phyloP scores from a whole-genome alignment of 2,888 invertebrate species.

The Pyrochroa serraticornis region DNA sequence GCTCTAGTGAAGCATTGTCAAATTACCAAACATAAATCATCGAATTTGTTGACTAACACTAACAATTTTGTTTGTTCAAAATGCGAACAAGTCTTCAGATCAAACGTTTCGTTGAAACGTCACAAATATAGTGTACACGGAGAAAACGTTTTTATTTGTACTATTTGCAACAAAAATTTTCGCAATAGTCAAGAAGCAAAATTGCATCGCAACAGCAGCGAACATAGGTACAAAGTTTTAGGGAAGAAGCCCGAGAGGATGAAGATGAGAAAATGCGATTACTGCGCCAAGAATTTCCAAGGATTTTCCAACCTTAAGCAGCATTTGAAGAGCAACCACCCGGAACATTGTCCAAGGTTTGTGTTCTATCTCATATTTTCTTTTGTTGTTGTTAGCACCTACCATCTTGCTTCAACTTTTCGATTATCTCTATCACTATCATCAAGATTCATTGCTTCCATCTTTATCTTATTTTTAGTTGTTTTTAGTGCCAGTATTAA shows the following conservation, averaged over 20 bases:
- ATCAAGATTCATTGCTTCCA: too few relatives aligned
- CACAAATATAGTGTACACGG: slow-evolving; percentile 70
- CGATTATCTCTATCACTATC: too few relatives aligned
- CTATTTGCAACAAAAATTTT: slow-evolving; percentile 71
- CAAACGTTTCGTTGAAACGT: slow-evolving; percentile 70
- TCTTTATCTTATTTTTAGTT: too few relatives aligned
- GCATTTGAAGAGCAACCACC: slow-evolving; percentile 68
- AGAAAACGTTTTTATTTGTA: slow-evolving; percentile 68
- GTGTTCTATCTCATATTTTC: slow-evolving; percentile 32
- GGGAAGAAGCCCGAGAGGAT: slow-evolving; percentile 49
- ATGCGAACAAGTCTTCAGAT: slow-evolving; percentile 67
- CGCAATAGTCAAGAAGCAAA: slow-evolving; percentile 66
- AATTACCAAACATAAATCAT: slow-evolving; percentile 54
- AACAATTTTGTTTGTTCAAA: slow-evolving; percentile 66
- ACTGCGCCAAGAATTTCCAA: slow-evolving; percentile 63
- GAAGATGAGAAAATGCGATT: slow-evolving; percentile 64
- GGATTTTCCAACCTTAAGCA: slow-evolving; percentile 66
- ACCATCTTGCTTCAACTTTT: not conserved
- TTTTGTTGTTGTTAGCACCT: slow-evolving; percentile 2
- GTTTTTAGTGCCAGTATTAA: too few relatives aligned
- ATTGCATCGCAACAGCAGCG: slow-evolving; percentile 68
- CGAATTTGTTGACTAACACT: slow-evolving; percentile 53
- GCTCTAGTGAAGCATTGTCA: slow-evolving; percentile 70
- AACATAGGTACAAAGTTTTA: slow-evolving; percentile 68
- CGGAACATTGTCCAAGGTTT: slow-evolving; percentile 68